phyloP scores from a whole-genome alignment of 2,888 invertebrate genomes.

The Trichopria drosophilae region DNA sequence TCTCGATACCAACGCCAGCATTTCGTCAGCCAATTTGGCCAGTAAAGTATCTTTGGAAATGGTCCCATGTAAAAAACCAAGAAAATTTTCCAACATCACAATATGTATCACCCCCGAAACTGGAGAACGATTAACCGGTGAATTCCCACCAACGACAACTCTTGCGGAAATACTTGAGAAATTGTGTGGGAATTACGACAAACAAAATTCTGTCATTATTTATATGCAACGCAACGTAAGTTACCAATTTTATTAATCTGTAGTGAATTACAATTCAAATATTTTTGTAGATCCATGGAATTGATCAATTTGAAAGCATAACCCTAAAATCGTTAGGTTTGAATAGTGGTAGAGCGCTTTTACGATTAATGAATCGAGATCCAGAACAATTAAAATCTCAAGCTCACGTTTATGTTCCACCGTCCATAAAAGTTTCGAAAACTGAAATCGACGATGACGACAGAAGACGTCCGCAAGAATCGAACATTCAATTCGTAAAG shows the following conservation, averaged over 20 bases:
- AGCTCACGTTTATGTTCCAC: conserved; percentile 70
- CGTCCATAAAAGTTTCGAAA: conserved; percentile 43
- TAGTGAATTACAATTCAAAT: conserved; percentile 4
- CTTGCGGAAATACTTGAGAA: conserved; percentile 65
- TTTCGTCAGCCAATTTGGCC: conserved; percentile 83
- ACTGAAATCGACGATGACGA: conserved; percentile 14
- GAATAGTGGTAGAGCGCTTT: conserved; percentile 74
- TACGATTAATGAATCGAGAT: conserved; percentile 69
- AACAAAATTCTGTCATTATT: conserved; percentile 44
- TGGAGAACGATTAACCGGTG: conserved; percentile 67
- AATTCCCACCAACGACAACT: conserved; percentile 63
- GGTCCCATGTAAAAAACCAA: conserved; percentile 67
- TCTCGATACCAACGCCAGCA: conserved; percentile 76
- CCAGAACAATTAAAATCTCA: conserved; percentile 70
- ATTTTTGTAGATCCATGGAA: conserved; percentile 65
- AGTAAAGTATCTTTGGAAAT: conserved; percentile 91
- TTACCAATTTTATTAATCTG: conserved; percentile 2
- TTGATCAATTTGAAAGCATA: conserved; percentile 66
- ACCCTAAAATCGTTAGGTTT: conserved; percentile 78
- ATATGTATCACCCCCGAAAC: conserved; percentile 78
- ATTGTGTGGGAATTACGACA: conserved; percentile 63
- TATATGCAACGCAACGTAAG: conserved; percentile 52
- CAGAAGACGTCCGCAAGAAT: neutral
- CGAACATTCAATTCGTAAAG: neutral
- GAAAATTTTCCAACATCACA: conserved; percentile 69